Conservation (phyloP, 2,797 vertebrate species). For the Chelon auratus region DNA sequence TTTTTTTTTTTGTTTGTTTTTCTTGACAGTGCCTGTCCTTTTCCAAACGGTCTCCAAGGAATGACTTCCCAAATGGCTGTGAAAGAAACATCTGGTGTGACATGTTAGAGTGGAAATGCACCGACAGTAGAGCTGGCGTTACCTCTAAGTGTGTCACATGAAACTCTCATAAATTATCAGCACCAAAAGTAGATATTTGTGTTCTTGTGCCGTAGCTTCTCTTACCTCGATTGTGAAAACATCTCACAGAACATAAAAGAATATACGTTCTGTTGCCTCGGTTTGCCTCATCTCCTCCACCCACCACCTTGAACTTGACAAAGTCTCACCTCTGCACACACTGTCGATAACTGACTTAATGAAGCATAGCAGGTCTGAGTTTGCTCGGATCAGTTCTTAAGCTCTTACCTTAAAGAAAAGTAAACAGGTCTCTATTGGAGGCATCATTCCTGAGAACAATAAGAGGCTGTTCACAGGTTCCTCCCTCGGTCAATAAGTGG, state of each 20-base stretch:
- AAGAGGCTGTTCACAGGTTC: conserved; percentile 73
- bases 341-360: conserved; percentile 24
- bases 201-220: not conserved
- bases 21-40: too few relatives aligned
- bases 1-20: too few relatives aligned
- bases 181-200: not conserved
- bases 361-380: conserved; percentile 41
- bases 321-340: conserved; percentile 42
- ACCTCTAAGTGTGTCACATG: too few relatives aligned
- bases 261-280: not conserved
- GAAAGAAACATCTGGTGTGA: too few relatives aligned
- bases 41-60: too few relatives aligned
- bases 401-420: conserved; percentile 70
- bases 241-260: not conserved
- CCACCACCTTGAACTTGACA: conserved; percentile 29
- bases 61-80: too few relatives aligned
- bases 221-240: not conserved
- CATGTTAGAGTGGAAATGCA: too few relatives aligned
- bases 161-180: too few relatives aligned
- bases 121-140: too few relatives aligned
- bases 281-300: conserved; percentile 8
- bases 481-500: conserved; percentile 81
- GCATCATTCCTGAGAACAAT: conserved; percentile 80
- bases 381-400: conserved; percentile 76
- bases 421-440: conserved; percentile 65